phyloP scores from a whole-genome alignment of 2,888 invertebrate species.

The Drosophila acutilabella region DNA sequence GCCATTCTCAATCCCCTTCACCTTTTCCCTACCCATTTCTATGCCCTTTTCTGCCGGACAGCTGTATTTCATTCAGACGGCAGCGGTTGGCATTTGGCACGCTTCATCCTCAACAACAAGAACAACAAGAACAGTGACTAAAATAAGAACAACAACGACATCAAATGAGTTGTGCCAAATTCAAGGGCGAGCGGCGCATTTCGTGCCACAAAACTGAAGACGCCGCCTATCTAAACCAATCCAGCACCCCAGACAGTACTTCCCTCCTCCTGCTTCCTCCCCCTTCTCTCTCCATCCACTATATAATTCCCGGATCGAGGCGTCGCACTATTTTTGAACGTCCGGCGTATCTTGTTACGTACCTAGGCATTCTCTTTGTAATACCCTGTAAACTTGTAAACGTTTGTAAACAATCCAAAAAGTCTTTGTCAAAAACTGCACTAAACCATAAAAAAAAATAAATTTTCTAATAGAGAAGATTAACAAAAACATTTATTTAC shows the following conservation, averaged over 20 bases:
- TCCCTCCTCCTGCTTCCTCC: not conserved
- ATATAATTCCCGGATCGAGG: conserved; percentile 12
- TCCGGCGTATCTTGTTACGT: conserved; percentile 49
- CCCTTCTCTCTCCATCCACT: too few species aligned
- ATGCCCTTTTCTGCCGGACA: conserved; percentile 49
- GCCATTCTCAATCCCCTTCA: conserved; percentile 3
- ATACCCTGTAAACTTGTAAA: conserved; percentile 20
- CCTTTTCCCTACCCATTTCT: conserved; percentile 8
- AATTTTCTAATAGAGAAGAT: not conserved
- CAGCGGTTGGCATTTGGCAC: conserved; percentile 71
- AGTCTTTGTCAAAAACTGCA: not conserved
- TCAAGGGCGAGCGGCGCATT: conserved; percentile 54
- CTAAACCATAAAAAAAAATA: not conserved
- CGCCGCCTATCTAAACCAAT: conserved; percentile 55
- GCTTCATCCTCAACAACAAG: conserved; percentile 48
- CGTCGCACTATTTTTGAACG: conserved; percentile 64
- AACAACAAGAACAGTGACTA: conserved; percentile 7
- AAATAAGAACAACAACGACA: conserved; percentile 24
- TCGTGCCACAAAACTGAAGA: conserved; percentile 45
- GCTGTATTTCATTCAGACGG: conserved; percentile 64
- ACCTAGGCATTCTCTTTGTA: conserved; percentile 3
- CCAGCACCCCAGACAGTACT: conserved; percentile 1
- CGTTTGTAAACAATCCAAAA: not conserved
- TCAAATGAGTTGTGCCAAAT: conserved; percentile 60
- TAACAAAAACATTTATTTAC: not conserved